These are phyloP conservation scores for Lamellibrachia luymesi DNA, from an alignment of 1,140 invertebrate species.

Conservation along the genomic window DNA sequence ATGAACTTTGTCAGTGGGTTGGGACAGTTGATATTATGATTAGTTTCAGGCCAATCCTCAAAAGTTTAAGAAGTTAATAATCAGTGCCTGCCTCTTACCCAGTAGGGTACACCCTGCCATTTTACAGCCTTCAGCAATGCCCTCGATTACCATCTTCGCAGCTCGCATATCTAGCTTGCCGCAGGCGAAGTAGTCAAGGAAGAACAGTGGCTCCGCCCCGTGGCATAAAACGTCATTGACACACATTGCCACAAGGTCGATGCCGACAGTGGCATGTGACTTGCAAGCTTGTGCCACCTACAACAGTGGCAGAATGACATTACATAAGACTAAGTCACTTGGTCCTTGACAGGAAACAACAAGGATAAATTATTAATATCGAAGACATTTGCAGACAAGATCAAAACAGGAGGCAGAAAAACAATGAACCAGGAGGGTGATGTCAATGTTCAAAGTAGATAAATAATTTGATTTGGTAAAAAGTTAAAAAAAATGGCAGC, in stretches of 20 bases:
- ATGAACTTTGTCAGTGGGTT: too few species aligned
- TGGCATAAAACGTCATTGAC: conserved; percentile 94
- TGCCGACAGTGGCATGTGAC: conserved; percentile 82
- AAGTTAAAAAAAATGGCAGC: too few species aligned
- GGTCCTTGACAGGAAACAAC: not conserved
- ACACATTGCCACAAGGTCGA: conserved; percentile 97
- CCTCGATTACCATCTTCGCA: conserved; percentile 76
- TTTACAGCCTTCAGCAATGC: conserved; percentile 83
- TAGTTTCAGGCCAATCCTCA: too few species aligned
- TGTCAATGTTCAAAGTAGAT: too few species aligned
- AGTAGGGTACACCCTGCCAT: conserved; percentile 84
- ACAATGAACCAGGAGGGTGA: too few species aligned
- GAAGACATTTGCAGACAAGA: not conserved
- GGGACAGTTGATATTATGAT: too few species aligned
- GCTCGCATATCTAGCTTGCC: conserved; percentile 76
- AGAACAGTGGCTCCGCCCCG: conserved; percentile 92
- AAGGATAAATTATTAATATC: too few species aligned
- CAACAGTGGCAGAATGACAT: conserved; percentile 18
- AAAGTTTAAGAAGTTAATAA: too few species aligned
- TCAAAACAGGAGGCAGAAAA: not conserved
- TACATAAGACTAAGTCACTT: not conserved
- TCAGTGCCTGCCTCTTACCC: conserved; percentile 60
- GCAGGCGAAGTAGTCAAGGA: conserved; percentile 95
- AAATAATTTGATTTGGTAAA: too few species aligned
- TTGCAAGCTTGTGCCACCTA: conserved; percentile 79